Base-by-base conservation (phyloP, 2,888 invertebrate genomes). In the Drosophila paranaensis region DNA sequence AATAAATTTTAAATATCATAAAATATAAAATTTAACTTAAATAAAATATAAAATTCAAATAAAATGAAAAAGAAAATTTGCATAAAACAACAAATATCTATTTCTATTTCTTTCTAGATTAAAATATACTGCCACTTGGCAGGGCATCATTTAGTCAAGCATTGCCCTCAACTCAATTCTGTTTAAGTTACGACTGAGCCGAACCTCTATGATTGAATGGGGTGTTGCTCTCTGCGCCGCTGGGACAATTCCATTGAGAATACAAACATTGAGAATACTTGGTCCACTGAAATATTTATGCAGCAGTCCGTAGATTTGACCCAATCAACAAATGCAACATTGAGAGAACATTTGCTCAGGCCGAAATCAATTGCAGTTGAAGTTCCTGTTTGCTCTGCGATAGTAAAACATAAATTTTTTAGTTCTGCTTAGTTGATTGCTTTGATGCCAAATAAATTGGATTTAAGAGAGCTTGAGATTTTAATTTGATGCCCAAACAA, bases 231-330 rank as follows among this genome's bases (percentile, higher is more conserved):
- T 33, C 33, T 54, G 60, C 30, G 51, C 53, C 53, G 54, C 10
- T 58, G 66, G 68, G 54, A 58, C 63, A 72, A 61, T 69, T 60
- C n/a, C n/a, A n/a, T n/a, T n/a, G n/a, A n/a, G n/a, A n/a, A n/a
- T n/a, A n/a, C 58, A 68, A 66, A 64, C 61, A 63, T 53, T 37
- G 45, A 46, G 62, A 50, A 46, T 66, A 39, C 54, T 65, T 46
- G 69, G 14, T 16, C 20, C 11, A 45, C 60, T 74, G 35, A 78
- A 67, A 74, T 79, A 77, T 77, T 70, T 66, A 77, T 69, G 33
- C 35, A 33, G 35, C 42, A 33, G 43, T 30, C 27, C 40, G 46
- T 46, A 30, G 51, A 68, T 53, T 72, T 65, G 56, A 35, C 42
- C 37, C 67, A 68, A 76, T 74, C 68, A 60, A 40, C 53, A 78